These are phyloP conservation scores for Acipenser oxyrinchus DNA, from an alignment of 2,797 vertebrate species.

Conservation along the genomic window DNA sequence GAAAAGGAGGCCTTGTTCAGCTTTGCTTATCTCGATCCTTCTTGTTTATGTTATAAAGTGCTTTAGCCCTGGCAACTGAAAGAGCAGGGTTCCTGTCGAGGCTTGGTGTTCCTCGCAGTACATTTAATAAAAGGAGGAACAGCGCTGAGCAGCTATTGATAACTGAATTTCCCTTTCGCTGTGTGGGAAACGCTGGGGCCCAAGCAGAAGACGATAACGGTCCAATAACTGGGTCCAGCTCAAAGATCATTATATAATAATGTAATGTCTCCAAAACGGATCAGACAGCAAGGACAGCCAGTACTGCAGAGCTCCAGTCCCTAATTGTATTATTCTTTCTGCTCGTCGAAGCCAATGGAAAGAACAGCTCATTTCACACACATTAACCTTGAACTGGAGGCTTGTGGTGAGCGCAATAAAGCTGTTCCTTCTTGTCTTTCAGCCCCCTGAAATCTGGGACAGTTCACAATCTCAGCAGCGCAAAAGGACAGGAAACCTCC, in stretches of 20 bases:
- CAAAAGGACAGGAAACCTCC: conserved; percentile 36
- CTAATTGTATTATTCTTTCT: conserved; percentile 19
- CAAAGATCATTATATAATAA: conserved; percentile 5
- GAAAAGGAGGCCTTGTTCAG: conserved; percentile 27
- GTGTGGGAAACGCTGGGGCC: neutral
- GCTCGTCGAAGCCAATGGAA: conserved; percentile 6
- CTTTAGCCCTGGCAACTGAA: conserved; percentile 19
- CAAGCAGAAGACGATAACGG: conserved; percentile 14
- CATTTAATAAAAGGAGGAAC: conserved; percentile 31
- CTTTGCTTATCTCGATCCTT: conserved; percentile 32
- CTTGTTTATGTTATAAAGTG: conserved; percentile 31
- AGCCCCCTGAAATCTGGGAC: conserved; percentile 21
- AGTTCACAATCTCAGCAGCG: conserved; percentile 27
- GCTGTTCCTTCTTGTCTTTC: conserved; percentile 26
- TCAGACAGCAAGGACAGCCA: conserved; percentile 9
- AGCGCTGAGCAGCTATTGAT: conserved; percentile 27
- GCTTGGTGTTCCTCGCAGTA: conserved; percentile 1
- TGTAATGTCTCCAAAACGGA: neutral
- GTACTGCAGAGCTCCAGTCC: conserved; percentile 3
- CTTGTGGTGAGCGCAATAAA: conserved; percentile 18
- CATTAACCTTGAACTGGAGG: conserved; percentile 23
- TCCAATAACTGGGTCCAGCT: neutral
- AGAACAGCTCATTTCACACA: conserved; percentile 11
- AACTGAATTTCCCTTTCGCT: conserved; percentile 23
- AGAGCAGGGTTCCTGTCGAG: neutral